These are phyloP conservation scores for Oceanodroma tethys DNA, from an alignment of 2,113 vertebrate species.

Conservation along the genomic window DNA sequence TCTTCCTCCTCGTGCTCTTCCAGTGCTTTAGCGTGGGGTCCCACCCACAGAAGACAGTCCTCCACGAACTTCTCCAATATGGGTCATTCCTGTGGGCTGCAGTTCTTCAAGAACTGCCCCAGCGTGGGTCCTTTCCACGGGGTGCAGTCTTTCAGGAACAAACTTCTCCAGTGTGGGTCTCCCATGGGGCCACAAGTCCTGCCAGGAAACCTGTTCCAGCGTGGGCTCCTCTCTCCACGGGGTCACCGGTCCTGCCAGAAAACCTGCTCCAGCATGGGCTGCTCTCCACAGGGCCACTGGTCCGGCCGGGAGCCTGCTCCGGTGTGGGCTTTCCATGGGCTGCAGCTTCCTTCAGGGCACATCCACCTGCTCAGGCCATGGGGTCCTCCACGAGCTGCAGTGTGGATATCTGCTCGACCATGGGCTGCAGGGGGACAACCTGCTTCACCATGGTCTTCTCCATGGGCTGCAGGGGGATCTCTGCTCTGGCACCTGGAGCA, in stretches of 20 bases:
- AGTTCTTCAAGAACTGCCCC: no score
- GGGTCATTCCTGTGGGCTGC: no score
- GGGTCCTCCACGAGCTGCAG: neutral
- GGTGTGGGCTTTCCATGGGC: neutral
- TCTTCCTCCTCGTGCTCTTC: no score
- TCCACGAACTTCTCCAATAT: no score
- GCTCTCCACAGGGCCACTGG: neutral
- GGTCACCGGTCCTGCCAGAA: neutral
- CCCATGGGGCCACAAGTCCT: no score
- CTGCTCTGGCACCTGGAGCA: fast-evolving
- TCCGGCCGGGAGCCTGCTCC: neutral
- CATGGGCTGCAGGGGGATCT: neutral
- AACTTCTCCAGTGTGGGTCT: neutral
- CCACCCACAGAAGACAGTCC: no score
- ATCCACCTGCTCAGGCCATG: neutral
- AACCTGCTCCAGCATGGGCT: neutral
- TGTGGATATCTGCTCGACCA: no score
- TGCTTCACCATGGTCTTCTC: neutral
- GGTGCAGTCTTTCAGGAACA: neutral
- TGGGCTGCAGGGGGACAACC: neutral
- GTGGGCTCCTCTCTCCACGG: neutral
- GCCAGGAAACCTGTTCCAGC: no score
- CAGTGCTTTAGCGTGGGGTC: no score
- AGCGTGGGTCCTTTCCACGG: neutral
- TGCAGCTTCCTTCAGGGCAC: neutral